Percentiles rank a stretch among this genome's conserved stretches.
These are phyloP conservation scores for Hirtodrosophila confusa DNA, from an alignment of 2,888 invertebrate genomes.

Conservation along the genomic window DNA sequence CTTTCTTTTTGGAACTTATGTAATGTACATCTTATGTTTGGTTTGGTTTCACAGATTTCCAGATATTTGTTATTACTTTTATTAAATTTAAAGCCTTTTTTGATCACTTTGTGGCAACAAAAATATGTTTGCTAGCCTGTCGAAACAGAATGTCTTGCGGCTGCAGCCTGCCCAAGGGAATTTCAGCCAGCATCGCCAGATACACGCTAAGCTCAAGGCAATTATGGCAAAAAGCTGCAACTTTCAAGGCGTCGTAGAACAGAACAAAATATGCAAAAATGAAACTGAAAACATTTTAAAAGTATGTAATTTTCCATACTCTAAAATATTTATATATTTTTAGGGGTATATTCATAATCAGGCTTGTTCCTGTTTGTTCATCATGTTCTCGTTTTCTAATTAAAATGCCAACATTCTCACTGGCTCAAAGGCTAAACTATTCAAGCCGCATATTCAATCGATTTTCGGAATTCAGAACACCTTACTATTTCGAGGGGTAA, in stretches of 20 bases:
- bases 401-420: too few species aligned
- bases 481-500: too few species aligned
- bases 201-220: conserved; percentile 45
- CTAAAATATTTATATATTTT: background rate
- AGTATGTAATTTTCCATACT: conserved; percentile 14
- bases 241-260: conserved; percentile 32
- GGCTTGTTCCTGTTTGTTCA: too few species aligned
- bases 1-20: conserved; percentile 7
- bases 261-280: conserved; percentile 29
- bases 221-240: conserved; percentile 46
- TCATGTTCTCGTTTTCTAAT: too few species aligned
- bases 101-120: background rate
- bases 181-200: conserved; percentile 23
- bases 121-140: background rate
- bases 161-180: conserved; percentile 35
- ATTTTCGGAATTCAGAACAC: too few species aligned
- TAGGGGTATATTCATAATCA: conserved; percentile 3
- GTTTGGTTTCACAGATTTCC: background rate
- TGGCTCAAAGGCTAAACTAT: too few species aligned
- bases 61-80: background rate
- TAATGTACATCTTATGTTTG: conserved; percentile 1
- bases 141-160: conserved; percentile 38
- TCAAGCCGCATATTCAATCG: too few species aligned
- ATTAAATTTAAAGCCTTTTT: background rate
- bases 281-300: conserved; percentile 39